Evolutionary conservation across 2,113 vertebrate genomes (phyloP), one percentile per base, ranked within the genome.

Genomic region (Eolophus roseicapilla): DNA sequence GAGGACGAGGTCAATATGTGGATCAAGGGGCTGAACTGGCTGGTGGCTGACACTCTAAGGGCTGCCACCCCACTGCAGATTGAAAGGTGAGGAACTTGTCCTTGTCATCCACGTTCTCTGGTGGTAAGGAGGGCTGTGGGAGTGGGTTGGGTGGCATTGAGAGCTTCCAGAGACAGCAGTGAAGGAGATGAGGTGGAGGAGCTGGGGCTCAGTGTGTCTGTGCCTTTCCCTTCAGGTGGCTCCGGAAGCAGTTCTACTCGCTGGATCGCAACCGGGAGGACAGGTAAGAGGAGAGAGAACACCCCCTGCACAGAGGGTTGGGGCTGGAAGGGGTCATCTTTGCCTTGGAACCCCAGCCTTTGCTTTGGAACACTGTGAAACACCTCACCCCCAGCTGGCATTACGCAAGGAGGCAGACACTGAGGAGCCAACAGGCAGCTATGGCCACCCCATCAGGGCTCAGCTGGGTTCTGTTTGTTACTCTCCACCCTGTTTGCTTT

Each of bases 1-100:
- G 99, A 99, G 92, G 99, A 99, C 5, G 99, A 99, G 97, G 99
- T 99, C 98, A 98, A 97, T 62, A 99, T 99, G 99, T 99, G 99
- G 99, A 98, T 99, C 96, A 99, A 99, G 95, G 99, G 99, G n/a
- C 97, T 99, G 90, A 99, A 97, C 90, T 99, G 99, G 98, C 98
- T 99, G 84, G 98, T 99, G 96, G 97, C 98, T 7, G 99, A 99
- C 90, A 99, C 99, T 0, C 92, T 99, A 13, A 98, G 98, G 87
- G 99, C 99, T 23, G 98, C 99, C 50, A 99, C 99, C 5, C 99
- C 99, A 2, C 97, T 99, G 85, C 99, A 99, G 97, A 99, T 99
- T 41, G 99, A 99, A 94, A 99, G 99, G 99, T 99, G 92, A 97
- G 90, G 50, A 83, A 43, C 50, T n/a, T 2, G 1, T 44, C 70